These are phyloP conservation scores for Sitodiplosis mosellana DNA, from an alignment of 1,140 invertebrate genomes.

Conservation along the genomic window DNA sequence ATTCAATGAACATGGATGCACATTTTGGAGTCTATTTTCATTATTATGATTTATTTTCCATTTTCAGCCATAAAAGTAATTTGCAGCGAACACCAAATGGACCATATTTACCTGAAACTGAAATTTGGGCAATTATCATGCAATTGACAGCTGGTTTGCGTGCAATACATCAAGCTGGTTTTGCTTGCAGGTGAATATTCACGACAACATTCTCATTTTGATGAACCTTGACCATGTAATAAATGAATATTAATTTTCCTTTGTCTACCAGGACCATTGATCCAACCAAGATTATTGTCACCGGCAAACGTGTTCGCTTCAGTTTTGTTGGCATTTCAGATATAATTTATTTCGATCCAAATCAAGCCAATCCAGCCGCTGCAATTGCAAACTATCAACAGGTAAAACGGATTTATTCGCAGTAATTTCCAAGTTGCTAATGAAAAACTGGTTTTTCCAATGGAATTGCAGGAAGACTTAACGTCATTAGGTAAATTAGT, in stretches of 20 bases:
- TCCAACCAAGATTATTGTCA: conserved; percentile 79
- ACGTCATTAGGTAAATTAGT: conserved; percentile 79
- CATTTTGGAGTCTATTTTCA: background rate
- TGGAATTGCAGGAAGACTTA: conserved; percentile 66
- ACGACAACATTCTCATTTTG: background rate
- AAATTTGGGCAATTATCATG: conserved; percentile 91
- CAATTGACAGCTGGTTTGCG: conserved; percentile 88
- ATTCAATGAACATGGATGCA: background rate
- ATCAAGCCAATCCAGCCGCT: conserved; percentile 36
- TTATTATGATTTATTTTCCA: conserved; percentile 26
- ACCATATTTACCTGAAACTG: conserved; percentile 62
- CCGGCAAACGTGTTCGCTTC: conserved; percentile 48
- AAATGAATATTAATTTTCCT: conserved; percentile 4
- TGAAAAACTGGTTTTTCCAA: conserved; percentile 4
- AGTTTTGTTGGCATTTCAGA: conserved; percentile 71
- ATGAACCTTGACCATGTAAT: background rate
- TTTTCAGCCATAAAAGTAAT: conserved; percentile 68
- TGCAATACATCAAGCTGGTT: conserved; percentile 69
- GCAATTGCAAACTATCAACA: conserved; percentile 58
- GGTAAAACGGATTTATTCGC: conserved; percentile 11
- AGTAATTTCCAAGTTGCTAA: too few relatives aligned
- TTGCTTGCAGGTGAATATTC: conserved; percentile 38
- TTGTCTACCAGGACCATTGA: conserved; percentile 58
- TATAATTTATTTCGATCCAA: conserved; percentile 62
- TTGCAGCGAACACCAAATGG: conserved; percentile 36